Percentiles rank a stretch among this genome's conserved stretches.
Conservation (phyloP, 2,888 invertebrate genomes). For the Pollenia angustigena region DNA sequence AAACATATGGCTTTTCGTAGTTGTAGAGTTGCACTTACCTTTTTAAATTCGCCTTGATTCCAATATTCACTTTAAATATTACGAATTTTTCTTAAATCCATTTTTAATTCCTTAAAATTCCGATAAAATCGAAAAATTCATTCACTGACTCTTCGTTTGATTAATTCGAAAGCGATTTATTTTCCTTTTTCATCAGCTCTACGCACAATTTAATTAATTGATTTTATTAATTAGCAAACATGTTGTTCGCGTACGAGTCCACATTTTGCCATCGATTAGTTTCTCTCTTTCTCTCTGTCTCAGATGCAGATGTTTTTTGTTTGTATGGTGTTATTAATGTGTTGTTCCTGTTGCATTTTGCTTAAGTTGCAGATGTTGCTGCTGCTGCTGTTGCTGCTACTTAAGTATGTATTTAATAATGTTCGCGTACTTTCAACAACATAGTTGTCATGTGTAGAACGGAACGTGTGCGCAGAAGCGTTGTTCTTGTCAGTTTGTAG, state of each 20-base stretch:
- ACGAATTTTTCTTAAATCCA: too few species aligned
- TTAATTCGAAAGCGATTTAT: not conserved
- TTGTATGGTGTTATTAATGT: not conserved
- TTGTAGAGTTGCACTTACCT: too few species aligned
- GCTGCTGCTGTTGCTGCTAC: conserved; percentile 11
- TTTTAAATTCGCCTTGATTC: too few species aligned
- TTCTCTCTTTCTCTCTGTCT: not conserved
- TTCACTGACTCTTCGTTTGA: not conserved
- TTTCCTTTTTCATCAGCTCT: not conserved
- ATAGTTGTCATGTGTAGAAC: conserved; percentile 32
- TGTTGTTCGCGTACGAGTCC: conserved; percentile 45
- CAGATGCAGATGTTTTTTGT: conserved; percentile 53
- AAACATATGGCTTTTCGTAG: too few species aligned
- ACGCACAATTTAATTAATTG: conserved; percentile 71
- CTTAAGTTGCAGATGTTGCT: not conserved
- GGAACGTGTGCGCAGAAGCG: conserved; percentile 64
- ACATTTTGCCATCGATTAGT: conserved; percentile 61
- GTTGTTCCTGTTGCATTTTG: too few species aligned
- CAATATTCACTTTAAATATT: too few species aligned
- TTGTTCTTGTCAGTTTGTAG: conserved; percentile 58
- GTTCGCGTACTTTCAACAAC: conserved; percentile 47
- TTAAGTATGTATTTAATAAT: conserved; percentile 32
- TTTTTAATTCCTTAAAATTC: too few species aligned
- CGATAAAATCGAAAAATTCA: too few species aligned
- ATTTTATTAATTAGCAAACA: conserved; percentile 69